These are phyloP conservation scores for Sipha flava DNA, from an alignment of 1,140 invertebrate species.

Conservation along the genomic window DNA sequence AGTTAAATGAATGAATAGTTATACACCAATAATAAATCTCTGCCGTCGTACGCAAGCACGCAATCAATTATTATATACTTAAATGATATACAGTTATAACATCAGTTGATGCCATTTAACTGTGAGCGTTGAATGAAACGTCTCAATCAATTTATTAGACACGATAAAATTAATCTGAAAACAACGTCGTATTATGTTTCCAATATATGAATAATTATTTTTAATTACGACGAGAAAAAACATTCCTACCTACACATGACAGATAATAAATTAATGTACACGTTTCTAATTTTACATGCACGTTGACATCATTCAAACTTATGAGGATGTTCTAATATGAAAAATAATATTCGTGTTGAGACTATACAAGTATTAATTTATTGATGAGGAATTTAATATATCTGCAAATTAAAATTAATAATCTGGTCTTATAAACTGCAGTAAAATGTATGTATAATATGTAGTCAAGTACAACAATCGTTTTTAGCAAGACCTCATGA, in stretches of 20 bases:
- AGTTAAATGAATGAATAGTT: neutral
- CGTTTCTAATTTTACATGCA: neutral
- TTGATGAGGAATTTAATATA: too few relatives aligned
- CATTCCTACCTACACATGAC: too few relatives aligned
- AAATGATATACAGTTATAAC: conserved; percentile 1
- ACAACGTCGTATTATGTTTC: neutral
- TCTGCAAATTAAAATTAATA: too few relatives aligned
- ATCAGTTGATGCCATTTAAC: neutral
- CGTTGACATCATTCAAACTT: too few relatives aligned
- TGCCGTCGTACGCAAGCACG: neutral
- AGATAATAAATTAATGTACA: too few relatives aligned
- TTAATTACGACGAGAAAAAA: neutral
- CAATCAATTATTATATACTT: neutral
- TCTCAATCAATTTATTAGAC: neutral
- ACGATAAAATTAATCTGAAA: neutral
- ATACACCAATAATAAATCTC: neutral
- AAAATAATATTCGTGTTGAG: too few relatives aligned
- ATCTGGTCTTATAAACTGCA: too few relatives aligned
- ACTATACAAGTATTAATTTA: too few relatives aligned
- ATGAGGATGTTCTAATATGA: too few relatives aligned
- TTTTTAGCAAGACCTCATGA: too few relatives aligned
- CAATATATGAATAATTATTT: neutral
- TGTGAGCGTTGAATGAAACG: neutral
- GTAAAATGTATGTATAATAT: too few relatives aligned
- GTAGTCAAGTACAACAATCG: too few relatives aligned